Evolutionary conservation across 2,113 vertebrate species (phyloP).

Genomic region (Zootoca vivipara): DNA sequence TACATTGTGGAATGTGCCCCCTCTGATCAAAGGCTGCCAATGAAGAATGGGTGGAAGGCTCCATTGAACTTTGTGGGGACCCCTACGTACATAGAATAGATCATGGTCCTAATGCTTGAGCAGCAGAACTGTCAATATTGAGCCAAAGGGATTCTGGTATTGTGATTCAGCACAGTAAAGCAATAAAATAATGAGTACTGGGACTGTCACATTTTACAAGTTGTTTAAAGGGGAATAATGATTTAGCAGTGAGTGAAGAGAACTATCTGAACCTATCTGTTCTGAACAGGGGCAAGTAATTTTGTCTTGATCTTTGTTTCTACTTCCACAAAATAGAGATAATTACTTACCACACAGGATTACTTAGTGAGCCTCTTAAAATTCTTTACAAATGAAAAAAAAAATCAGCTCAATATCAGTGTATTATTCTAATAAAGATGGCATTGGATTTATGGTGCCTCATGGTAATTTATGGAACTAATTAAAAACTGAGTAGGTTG

Average conservation of each 20-base stretch:
- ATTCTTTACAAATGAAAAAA: conserved; percentile 15
- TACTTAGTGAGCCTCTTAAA: conserved; percentile 42
- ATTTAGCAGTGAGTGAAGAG: neutral
- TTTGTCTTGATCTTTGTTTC: conserved; percentile 36
- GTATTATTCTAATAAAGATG: conserved; percentile 50
- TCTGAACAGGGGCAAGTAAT: conserved; percentile 16
- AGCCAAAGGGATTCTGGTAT: neutral
- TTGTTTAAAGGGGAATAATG: neutral
- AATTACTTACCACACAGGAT: conserved; percentile 51
- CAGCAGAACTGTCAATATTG: neutral
- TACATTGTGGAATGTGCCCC: too few species aligned
- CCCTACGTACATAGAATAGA: neutral
- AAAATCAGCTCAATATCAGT: conserved; percentile 51
- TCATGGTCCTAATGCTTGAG: neutral
- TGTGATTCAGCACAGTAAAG: conserved; percentile 9
- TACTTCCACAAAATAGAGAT: conserved; percentile 16
- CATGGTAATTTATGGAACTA: conserved; percentile 64
- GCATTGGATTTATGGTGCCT: conserved; percentile 50
- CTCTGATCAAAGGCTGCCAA: too few species aligned
- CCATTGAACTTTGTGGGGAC: neutral
- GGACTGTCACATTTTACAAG: conserved; percentile 1
- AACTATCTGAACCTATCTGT: neutral
- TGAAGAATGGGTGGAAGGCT: neutral
- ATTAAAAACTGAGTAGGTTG: conserved; percentile 61
- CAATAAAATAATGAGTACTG: conserved; percentile 1